These are phyloP conservation scores for Limnephilus marmoratus DNA, from an alignment of 2,888 invertebrate species.

Conservation along the genomic window DNA sequence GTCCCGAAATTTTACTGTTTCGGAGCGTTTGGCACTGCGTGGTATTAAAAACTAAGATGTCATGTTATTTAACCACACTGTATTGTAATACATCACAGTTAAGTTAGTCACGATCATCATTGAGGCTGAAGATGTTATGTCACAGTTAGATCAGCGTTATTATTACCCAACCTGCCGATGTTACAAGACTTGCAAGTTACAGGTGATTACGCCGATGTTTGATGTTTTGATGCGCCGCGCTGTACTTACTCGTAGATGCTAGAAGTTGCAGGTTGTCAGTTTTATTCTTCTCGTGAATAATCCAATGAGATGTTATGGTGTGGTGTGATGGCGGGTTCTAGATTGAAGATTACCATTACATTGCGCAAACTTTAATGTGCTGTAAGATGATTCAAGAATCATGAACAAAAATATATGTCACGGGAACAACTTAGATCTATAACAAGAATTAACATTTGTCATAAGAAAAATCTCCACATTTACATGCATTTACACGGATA, in stretches of 20 bases:
- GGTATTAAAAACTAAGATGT: neutral
- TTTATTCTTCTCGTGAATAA: neutral
- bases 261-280: neutral
- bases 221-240: neutral
- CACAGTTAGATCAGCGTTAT: neutral
- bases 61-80: neutral
- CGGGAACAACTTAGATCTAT: neutral
- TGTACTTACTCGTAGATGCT: neutral
- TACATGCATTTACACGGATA: neutral
- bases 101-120: neutral
- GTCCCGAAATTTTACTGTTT: neutral
- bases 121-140: neutral
- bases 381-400: neutral
- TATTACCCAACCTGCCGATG: neutral
- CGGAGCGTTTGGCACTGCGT: neutral
- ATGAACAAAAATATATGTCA: neutral
- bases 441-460: neutral
- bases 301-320: neutral
- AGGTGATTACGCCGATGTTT: neutral
- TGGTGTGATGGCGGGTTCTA: neutral
- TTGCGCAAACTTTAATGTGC: neutral
- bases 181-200: neutral
- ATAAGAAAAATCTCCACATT: neutral
- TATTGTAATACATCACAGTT: neutral
- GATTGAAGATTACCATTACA: neutral